Base-by-base conservation (phyloP, 2,113 vertebrate species). In the Melanocharis versteri region DNA sequence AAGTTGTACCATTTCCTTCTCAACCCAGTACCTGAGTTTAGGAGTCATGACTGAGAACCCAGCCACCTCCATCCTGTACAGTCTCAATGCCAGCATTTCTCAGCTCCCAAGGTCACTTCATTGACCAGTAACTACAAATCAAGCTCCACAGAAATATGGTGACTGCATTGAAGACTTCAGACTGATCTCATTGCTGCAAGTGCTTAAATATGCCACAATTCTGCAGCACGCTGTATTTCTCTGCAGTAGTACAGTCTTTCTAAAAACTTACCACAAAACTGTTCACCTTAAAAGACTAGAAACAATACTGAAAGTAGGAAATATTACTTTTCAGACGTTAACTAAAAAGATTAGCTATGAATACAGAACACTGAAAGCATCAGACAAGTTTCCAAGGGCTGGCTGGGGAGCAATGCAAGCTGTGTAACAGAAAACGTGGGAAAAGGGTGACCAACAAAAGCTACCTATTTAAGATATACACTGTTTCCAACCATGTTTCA, bases 141-240 rank as follows among this genome's bases (percentile, higher is more conserved):
- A 54, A 83, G 13, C 26, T 65, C 37, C 17, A 45, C 11, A 76
- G 44, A 84, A 87, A 16, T 10, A 68, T 0, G n/a, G n/a, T n/a
- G n/a, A n/a, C n/a, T n/a, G 0, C 12, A 26, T 2, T 40, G n/a
- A 75, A 60, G 44, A n/a, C 21, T n/a, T 54, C 10, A 62, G 15
- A 40, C 64, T 10, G 3, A 54, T 62, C 65, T 28, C 15, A 37
- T 37, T 48, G 42, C 0, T 35, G 27, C 26, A 56, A 64, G 11
- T 20, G 44, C 7, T 31, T 24, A 39, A 50, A 45, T 5, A 18
- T 0, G 1, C 12, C 37, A 40, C 35, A 39, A 1, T 20, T 39
- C 33, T 24, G 33, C 10, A 14, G 27, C 18, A 56, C 0, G 0
- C 3, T 0, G 0, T 4, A 15, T 31, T 77, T 40, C 35, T 23